These are phyloP conservation scores for Enoplosus armatus DNA, from an alignment of 2,797 vertebrate genomes.

Conservation along the genomic window DNA sequence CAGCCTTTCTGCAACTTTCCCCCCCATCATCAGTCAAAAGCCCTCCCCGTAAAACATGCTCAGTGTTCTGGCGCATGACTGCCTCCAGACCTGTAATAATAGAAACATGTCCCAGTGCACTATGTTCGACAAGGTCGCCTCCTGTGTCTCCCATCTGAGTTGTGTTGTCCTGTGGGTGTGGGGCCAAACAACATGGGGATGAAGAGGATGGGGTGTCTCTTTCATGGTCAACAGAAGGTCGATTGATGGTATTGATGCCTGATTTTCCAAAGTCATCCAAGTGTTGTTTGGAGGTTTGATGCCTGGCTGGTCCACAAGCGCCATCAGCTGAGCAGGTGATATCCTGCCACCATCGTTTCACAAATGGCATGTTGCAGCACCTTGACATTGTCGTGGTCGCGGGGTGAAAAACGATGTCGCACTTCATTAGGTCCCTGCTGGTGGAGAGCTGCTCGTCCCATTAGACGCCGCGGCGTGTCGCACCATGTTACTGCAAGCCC, in stretches of 20 bases:
- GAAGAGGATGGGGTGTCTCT: conserved; percentile 34
- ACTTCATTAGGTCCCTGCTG: conserved; percentile 88
- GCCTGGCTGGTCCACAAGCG: conserved; percentile 66
- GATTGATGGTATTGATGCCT: conserved; percentile 77
- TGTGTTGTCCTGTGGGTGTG: conserved; percentile 74
- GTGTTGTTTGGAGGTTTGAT: conserved; percentile 62
- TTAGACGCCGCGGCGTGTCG: conserved; percentile 83
- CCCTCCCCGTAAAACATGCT: conserved; percentile 78
- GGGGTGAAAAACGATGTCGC: conserved; percentile 87
- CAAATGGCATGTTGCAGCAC: conserved; percentile 86
- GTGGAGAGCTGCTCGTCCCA: conserved; percentile 86
- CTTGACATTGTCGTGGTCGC: conserved; percentile 85
- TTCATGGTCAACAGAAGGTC: conserved; percentile 76
- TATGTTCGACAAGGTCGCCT: conserved; percentile 79
- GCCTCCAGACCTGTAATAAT: conserved; percentile 84
- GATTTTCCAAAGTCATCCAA: conserved; percentile 76
- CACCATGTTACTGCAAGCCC: conserved; percentile 89
- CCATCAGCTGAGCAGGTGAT: conserved; percentile 81
- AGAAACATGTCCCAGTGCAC: conserved; percentile 80
- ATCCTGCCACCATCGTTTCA: conserved; percentile 77
- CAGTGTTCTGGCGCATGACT: conserved; percentile 78
- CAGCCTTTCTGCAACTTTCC: conserved; percentile 77
- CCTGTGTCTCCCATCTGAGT: conserved; percentile 70
- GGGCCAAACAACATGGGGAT: conserved; percentile 57
- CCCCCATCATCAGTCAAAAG: conserved; percentile 83